A percentile compares a stretch with the other conserved stretches of the same genome.
Conservation (phyloP, 2,797 vertebrate species). For the Numenius phaeopus region DNA sequence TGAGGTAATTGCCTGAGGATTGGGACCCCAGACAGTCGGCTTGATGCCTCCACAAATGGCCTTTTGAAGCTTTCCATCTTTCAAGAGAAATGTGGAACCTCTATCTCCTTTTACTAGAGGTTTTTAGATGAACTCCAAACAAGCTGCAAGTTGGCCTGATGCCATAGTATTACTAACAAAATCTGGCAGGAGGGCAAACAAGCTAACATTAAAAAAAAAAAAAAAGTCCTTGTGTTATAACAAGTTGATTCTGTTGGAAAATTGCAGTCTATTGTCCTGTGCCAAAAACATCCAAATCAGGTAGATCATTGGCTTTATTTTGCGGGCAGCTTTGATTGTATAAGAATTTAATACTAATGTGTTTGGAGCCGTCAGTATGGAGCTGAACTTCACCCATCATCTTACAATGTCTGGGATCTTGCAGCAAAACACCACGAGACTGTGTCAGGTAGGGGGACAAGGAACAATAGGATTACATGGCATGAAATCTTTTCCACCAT, state of each 20-base stretch:
- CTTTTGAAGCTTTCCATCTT: conserved; percentile 30
- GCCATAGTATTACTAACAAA: conserved; percentile 64
- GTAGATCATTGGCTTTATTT: conserved; percentile 65
- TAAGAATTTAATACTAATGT: conserved; percentile 50
- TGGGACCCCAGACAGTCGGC: neutral
- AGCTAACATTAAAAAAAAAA: neutral
- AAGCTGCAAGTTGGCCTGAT: conserved; percentile 27
- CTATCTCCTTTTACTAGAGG: conserved; percentile 63
- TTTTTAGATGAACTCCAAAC: conserved; percentile 45
- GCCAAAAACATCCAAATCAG: conserved; percentile 65
- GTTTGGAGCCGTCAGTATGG: conserved; percentile 2
- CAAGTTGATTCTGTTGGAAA: conserved; percentile 31
- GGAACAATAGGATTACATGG: conserved; percentile 60
- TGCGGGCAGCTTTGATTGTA: neutral
- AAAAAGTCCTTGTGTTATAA: conserved; percentile 12
- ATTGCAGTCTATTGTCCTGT: neutral
- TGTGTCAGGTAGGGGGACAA: neutral
- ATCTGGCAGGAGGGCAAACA: conserved; percentile 60
- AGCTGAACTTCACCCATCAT: neutral
- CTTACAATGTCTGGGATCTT: neutral
- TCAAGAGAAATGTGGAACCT: conserved; percentile 15
- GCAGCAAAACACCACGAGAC: neutral
- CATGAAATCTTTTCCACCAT: conserved; percentile 16
- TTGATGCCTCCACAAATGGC: conserved; percentile 16
- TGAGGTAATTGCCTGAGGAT: conserved; percentile 37